A percentile compares a stretch with the other conserved stretches of the same genome.
These are phyloP conservation scores for Mesoclemmys tuberculata DNA, from an alignment of 2,113 vertebrate genomes.

Conservation along the genomic window DNA sequence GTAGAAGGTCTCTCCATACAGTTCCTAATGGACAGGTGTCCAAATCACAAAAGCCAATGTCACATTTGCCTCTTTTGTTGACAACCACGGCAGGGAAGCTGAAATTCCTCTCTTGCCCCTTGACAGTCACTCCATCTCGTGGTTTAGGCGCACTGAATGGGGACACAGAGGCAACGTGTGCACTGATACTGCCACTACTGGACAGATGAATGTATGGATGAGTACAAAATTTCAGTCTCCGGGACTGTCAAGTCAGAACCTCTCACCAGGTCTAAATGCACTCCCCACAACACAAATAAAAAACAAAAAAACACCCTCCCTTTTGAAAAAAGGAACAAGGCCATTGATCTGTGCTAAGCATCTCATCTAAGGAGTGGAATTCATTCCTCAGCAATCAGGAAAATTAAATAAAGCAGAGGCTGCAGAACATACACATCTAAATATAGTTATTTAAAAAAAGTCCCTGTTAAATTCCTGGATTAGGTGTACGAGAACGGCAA, in stretches of 20 bases:
- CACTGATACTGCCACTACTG: not conserved
- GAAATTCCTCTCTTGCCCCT: not conserved
- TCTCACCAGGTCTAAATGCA: not conserved
- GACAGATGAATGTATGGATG: not conserved
- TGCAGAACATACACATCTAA: conserved; percentile 45
- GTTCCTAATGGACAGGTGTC: not conserved
- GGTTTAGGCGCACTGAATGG: not conserved
- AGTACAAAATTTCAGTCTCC: not conserved
- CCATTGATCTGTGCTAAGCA: not conserved
- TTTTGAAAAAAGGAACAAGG: not conserved
- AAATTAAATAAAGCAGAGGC: conserved; percentile 48
- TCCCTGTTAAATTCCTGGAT: conserved; percentile 64
- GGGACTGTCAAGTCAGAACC: not conserved
- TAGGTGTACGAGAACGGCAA: not conserved
- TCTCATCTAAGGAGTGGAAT: conserved; percentile 36
- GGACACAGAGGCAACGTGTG: not conserved
- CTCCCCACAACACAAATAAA: not conserved
- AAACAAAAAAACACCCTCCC: not conserved
- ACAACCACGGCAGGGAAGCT: not conserved
- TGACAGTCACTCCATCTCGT: not conserved
- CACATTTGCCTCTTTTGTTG: not conserved
- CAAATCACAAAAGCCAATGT: not conserved
- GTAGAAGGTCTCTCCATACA: not conserved
- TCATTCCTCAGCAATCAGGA: conserved; percentile 38
- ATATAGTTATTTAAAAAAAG: conserved; percentile 62